Conservation (phyloP, 2,113 vertebrate species). For the Ciconia maguari region DNA sequence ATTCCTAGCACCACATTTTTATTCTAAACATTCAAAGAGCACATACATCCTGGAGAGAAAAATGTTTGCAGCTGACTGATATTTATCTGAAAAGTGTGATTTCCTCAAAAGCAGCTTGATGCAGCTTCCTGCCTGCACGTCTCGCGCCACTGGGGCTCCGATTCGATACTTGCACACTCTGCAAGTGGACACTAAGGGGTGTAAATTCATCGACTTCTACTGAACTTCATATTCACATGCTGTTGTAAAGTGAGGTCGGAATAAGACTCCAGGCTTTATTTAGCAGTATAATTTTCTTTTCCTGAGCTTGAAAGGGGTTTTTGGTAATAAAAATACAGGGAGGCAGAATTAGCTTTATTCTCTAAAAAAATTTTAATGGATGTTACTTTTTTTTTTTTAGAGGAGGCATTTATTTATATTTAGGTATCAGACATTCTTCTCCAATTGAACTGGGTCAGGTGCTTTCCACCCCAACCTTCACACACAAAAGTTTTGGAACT, state of each 20-base stretch:
- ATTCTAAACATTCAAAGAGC: slow-evolving; percentile 24
- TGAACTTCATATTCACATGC: not conserved
- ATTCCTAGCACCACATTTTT: slow-evolving; percentile 31
- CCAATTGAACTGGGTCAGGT: not conserved
- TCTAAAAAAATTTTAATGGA: not conserved
- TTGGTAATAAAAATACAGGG: not conserved
- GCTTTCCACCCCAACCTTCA: not conserved
- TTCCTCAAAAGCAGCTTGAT: slow-evolving; percentile 59
- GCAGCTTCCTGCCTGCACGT: not conserved
- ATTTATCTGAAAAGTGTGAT: slow-evolving; percentile 51
- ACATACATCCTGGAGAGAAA: slow-evolving; percentile 44
- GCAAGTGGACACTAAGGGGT: slow-evolving; percentile 20
- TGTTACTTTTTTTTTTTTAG: not conserved
- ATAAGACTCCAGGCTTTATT: not conserved
- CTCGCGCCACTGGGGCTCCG: not conserved
- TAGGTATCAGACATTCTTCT: not conserved
- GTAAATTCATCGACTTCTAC: slow-evolving; percentile 33
- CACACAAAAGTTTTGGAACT: not conserved
- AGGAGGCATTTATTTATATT: not conserved
- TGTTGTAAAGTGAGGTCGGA: not conserved
- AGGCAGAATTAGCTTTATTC: not conserved
- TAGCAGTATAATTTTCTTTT: not conserved
- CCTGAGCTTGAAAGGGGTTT: not conserved
- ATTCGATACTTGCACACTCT: not conserved
- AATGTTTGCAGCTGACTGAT: slow-evolving; percentile 52